phyloP scores from a whole-genome alignment of 1,140 invertebrate species.

The Aphidius gifuensis region DNA sequence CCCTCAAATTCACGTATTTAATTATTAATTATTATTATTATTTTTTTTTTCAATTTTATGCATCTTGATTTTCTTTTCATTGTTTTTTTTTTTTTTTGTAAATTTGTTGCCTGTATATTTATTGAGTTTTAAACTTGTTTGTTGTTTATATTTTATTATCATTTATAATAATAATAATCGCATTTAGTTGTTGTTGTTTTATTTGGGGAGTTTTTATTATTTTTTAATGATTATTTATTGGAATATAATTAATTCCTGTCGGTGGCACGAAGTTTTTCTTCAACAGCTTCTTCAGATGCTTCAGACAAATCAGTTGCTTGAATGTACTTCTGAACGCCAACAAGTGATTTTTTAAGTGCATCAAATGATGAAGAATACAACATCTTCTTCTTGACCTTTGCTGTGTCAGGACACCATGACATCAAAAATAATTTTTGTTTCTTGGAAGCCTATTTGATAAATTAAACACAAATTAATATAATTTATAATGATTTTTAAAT shows the following conservation, averaged over 20 bases:
- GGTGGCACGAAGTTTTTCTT: constrained; percentile 87
- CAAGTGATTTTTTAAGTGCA: constrained; percentile 91
- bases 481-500: constrained; percentile 3
- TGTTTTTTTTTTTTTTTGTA: constrained; percentile 19
- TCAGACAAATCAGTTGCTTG: constrained; percentile 91
- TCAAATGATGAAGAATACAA: constrained; percentile 97
- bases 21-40: constrained; percentile 17
- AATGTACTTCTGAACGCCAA: constrained; percentile 95
- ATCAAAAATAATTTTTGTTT: constrained; percentile 94
- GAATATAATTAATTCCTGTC: constrained; percentile 76
- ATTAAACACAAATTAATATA: constrained; percentile 6
- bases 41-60: constrained; percentile 19
- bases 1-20: constrained; percentile 17
- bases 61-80: constrained; percentile 18
- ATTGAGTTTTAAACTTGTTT: background rate
- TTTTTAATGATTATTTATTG: constrained; percentile 19
- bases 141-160: constrained; percentile 14
- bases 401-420: constrained; percentile 96
- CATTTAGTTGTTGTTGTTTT: constrained; percentile 29
- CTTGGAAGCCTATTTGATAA: constrained; percentile 69
- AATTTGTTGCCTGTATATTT: background rate
- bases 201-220: constrained; percentile 17
- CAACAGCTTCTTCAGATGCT: constrained; percentile 85
- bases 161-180: constrained; percentile 28
- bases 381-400: constrained; percentile 99